phyloP scores from a whole-genome alignment of 2,888 invertebrate species.

The Cephus pygmeus region DNA sequence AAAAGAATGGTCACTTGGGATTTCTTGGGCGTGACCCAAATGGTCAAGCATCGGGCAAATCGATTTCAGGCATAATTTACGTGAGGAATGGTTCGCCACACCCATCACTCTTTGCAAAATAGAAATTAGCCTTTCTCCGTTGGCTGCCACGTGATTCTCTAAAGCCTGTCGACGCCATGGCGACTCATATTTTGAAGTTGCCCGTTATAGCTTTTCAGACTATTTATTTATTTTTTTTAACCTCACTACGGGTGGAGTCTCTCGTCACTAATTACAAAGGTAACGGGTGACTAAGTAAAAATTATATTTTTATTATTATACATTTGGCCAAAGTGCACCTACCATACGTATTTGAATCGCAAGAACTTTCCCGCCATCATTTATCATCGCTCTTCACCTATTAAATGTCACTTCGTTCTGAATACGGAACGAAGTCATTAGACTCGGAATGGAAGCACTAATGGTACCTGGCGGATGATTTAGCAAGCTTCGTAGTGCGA shows the following conservation, averaged over 20 bases:
- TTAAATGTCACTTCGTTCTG: neutral
- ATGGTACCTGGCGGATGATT: neutral
- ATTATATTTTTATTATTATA: neutral
- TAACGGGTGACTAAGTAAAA: slow-evolving; percentile 4
- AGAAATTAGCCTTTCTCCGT: neutral
- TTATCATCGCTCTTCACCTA: neutral
- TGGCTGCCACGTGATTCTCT: neutral
- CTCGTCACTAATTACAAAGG: neutral
- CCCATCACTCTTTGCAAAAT: neutral
- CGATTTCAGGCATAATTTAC: slow-evolving; percentile 50
- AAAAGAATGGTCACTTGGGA: slow-evolving; percentile 4
- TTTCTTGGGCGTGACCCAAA: slow-evolving; percentile 19
- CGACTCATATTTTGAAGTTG: neutral
- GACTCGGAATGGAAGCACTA: neutral
- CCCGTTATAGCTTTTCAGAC: neutral
- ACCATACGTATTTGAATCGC: neutral
- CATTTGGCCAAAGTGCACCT: neutral
- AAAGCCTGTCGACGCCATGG: neutral
- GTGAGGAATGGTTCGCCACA: slow-evolving; percentile 14
- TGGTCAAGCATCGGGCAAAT: slow-evolving; percentile 32
- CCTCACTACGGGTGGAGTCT: neutral
- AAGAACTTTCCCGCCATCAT: neutral
- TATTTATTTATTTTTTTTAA: neutral
- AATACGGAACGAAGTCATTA: neutral
- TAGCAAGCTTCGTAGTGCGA: neutral